Evolutionary conservation across 2,888 invertebrate genomes (phyloP).

Genomic region (Conomelus anceps): DNA sequence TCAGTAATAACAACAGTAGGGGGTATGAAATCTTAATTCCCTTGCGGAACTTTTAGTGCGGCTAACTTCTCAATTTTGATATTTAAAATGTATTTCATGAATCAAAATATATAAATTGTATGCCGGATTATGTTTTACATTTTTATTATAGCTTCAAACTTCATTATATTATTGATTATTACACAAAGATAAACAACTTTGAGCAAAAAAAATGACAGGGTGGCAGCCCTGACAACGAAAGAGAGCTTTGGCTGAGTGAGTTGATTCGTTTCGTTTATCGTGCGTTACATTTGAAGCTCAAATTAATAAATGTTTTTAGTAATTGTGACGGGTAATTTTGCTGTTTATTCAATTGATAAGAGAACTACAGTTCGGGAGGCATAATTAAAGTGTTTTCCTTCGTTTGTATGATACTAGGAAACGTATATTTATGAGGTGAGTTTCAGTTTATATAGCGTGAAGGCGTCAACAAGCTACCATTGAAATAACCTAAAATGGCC

Average conservation of each 20-base stretch:
- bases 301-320: not conserved
- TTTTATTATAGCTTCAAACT: too few relatives aligned
- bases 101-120: not conserved
- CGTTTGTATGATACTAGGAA: not conserved
- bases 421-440: not conserved
- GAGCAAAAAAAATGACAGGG: not conserved
- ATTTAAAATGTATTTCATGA: not conserved
- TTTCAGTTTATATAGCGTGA: too few relatives aligned
- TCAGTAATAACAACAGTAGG: not conserved
- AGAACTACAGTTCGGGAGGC: not conserved
- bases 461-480: not conserved
- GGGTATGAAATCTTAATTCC: not conserved
- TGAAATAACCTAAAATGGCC: conserved; percentile 13
- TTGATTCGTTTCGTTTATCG: not conserved
- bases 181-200: not conserved
- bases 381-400: not conserved
- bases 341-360: not conserved
- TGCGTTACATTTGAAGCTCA: not conserved
- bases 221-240: not conserved
- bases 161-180: not conserved
- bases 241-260: not conserved
- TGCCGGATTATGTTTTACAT: too few relatives aligned
- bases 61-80: not conserved
- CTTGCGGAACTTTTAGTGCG: too few relatives aligned
- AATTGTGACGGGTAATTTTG: not conserved